These are phyloP conservation scores for Cheilosia vulpina DNA, from an alignment of 2,888 invertebrate species.

Conservation along the genomic window DNA sequence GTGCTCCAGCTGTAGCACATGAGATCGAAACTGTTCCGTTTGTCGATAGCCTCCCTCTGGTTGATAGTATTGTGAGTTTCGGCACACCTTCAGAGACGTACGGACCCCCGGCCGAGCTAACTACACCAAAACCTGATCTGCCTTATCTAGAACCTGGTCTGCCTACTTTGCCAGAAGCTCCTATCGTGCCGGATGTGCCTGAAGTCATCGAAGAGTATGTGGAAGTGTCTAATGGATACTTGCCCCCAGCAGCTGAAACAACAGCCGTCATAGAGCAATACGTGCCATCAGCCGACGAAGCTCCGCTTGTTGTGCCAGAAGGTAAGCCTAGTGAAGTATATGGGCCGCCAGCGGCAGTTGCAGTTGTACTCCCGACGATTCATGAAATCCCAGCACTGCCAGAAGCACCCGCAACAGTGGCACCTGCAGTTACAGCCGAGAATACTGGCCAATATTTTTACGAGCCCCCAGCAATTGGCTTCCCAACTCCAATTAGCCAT, in stretches of 20 bases:
- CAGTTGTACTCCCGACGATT: neutral
- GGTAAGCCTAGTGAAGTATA: slow-evolving; percentile 1
- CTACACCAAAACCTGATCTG: slow-evolving; percentile 23
- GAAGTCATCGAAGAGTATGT: neutral
- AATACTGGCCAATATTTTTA: neutral
- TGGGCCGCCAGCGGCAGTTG: neutral
- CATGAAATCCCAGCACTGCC: slow-evolving; percentile 7
- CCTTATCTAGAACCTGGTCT: slow-evolving; percentile 36
- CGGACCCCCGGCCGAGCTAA: neutral
- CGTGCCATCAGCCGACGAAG: neutral
- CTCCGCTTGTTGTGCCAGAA: neutral
- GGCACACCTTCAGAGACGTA: neutral
- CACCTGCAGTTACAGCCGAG: neutral
- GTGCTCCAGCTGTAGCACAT: slow-evolving; percentile 12
- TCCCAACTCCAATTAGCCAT: neutral
- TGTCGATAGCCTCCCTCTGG: slow-evolving; percentile 32
- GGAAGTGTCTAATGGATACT: slow-evolving; percentile 12
- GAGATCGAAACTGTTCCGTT: neutral
- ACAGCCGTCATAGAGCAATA: neutral
- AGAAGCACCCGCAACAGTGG: neutral
- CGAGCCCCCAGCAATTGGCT: neutral
- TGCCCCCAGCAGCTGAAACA: slow-evolving; percentile 26
- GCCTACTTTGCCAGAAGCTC: slow-evolving; percentile 26
- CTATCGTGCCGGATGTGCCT: neutral
- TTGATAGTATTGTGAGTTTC: slow-evolving; percentile 20